Conservation (phyloP, 1,140 invertebrate species). For the Leptinotarsa undecemlineata region DNA sequence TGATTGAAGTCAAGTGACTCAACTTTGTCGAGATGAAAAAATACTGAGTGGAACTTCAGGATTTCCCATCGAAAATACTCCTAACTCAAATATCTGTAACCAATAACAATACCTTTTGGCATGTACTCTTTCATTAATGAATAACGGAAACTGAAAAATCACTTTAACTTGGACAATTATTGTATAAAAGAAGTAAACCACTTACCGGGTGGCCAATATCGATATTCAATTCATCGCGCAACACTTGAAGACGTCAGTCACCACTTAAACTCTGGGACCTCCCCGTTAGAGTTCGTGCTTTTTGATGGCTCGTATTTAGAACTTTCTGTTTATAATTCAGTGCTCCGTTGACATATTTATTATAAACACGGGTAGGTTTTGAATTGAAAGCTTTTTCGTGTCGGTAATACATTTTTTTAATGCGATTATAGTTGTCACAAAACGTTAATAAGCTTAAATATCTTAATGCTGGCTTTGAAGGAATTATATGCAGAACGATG, state of each 20-base stretch:
- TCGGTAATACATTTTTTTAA: conserved; percentile 15
- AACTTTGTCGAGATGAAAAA: no score
- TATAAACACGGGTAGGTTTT: conserved; percentile 12
- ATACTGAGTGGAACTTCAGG: no score
- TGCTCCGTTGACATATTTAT: conserved; percentile 19
- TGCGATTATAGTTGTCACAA: conserved; percentile 22
- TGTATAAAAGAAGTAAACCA: neutral
- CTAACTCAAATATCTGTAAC: no score
- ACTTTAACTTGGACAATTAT: no score
- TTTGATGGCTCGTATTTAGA: conserved; percentile 9
- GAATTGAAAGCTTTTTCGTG: conserved; percentile 19
- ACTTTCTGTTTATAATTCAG: conserved; percentile 19
- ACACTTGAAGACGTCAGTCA: conserved; percentile 1
- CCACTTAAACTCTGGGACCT: conserved; percentile 8
- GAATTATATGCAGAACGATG: conserved; percentile 10
- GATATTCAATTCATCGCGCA: neutral
- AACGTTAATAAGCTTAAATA: conserved; percentile 23
- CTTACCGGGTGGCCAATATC: neutral
- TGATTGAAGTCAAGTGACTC: no score
- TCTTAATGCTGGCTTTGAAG: conserved; percentile 13
- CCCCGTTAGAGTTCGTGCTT: neutral
- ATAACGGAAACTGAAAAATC: no score
- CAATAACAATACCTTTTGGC: no score
- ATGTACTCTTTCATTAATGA: no score
- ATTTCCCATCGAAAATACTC: no score